Percentiles rank a stretch among this genome's conserved stretches.
phyloP scores from a whole-genome alignment of 2,888 invertebrate genomes.

The Drosophila nigricruria region DNA sequence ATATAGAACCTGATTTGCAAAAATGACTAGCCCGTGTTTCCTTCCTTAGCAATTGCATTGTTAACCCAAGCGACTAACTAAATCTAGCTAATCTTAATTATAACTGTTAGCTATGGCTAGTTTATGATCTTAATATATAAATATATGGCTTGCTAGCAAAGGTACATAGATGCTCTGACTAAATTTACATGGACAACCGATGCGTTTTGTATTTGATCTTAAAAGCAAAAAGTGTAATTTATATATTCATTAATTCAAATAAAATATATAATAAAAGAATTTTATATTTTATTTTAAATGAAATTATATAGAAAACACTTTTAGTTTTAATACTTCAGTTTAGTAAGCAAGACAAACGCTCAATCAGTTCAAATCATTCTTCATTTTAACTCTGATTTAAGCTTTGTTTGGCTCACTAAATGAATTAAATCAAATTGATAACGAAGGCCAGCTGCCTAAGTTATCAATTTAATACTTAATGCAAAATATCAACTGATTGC shows the following conservation, averaged over 20 bases:
- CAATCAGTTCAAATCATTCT: conserved; percentile 30
- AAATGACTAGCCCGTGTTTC: conserved; percentile 75
- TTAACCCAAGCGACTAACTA: conserved; percentile 31
- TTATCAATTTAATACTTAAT: conserved; percentile 57
- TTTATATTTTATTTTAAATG: not conserved
- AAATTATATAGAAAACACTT: conserved; percentile 21
- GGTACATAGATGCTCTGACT: conserved; percentile 67
- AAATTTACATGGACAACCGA: conserved; percentile 65
- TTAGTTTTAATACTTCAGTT: conserved; percentile 36
- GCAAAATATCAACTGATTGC: conserved; percentile 61
- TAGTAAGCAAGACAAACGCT: conserved; percentile 34
- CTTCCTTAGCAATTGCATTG: conserved; percentile 69
- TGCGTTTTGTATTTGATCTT: conserved; percentile 40
- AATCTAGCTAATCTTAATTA: conserved; percentile 32
- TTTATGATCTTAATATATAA: conserved; percentile 18
- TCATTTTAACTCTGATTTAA: conserved; percentile 8
- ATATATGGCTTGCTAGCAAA: conserved; percentile 58
- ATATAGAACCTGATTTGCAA: conserved; percentile 52
- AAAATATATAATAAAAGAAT: not conserved
- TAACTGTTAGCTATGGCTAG: not conserved
- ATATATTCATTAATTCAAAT: not conserved
- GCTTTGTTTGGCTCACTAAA: conserved; percentile 32
- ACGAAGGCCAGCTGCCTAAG: conserved; percentile 25
- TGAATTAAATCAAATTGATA: conserved; percentile 43
- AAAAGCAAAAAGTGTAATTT: conserved; percentile 24